Conservation (phyloP, 2,113 vertebrate genomes). For the Pelmatolapia mariae region DNA sequence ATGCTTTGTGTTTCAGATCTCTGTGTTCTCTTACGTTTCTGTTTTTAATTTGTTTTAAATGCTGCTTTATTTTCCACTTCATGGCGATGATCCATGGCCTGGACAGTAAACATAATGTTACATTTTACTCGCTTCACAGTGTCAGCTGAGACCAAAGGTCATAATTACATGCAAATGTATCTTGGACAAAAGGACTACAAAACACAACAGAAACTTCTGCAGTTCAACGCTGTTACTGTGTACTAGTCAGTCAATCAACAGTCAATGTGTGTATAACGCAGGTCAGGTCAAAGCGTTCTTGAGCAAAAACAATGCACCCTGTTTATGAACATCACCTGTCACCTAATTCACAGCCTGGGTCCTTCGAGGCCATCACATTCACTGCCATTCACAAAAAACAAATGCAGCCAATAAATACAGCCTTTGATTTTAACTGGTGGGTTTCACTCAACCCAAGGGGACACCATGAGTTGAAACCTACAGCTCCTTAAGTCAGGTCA, state of each 20-base stretch:
- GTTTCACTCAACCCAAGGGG: background rate
- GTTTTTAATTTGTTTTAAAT: background rate
- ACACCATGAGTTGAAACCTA: background rate
- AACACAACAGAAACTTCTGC: background rate
- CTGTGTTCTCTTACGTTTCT: background rate
- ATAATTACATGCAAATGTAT: background rate
- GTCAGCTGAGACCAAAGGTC: background rate
- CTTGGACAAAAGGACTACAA: background rate
- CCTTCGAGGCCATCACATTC: background rate
- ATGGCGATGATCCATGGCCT: background rate
- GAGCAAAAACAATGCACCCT: background rate
- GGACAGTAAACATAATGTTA: background rate
- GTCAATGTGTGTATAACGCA: background rate
- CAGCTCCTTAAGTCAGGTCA: background rate
- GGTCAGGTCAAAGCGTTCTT: conserved; percentile 9
- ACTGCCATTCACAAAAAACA: background rate
- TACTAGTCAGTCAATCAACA: background rate
- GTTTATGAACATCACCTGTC: background rate
- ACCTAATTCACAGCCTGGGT: background rate
- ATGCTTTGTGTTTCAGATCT: background rate
- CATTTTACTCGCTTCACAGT: background rate
- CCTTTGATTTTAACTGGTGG: background rate
- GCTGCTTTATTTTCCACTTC: background rate
- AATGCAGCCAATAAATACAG: background rate
- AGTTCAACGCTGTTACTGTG: background rate